Conservation (phyloP, 2,113 vertebrate species). For the Nanorana parkeri region DNA sequence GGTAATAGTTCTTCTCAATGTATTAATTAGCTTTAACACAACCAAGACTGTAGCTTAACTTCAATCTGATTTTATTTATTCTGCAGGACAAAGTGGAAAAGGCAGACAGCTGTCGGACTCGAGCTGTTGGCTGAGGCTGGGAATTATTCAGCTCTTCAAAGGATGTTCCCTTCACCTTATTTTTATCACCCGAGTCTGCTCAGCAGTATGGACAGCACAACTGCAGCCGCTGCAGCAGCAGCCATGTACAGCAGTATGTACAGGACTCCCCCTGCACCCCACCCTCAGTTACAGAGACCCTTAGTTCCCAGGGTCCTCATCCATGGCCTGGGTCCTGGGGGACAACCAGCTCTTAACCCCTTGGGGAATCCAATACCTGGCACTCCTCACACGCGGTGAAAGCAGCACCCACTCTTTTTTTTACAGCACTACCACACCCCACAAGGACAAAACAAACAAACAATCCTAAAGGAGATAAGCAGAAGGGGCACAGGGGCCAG, state of each 20-base stretch:
- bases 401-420: neutral
- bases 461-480: constrained; percentile 62
- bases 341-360: constrained; percentile 92
- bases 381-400: constrained; percentile 89
- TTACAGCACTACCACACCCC: constrained; percentile 61
- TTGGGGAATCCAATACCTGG: constrained; percentile 87
- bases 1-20: neutral
- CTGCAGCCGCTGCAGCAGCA: constrained; percentile 92
- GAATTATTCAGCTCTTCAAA: constrained; percentile 95
- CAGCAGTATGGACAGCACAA: constrained; percentile 93
- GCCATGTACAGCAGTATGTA: constrained; percentile 99
- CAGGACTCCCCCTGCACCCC: constrained; percentile 93
- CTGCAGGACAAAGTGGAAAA: constrained; percentile 93
- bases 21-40: neutral
- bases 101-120: constrained; percentile 93
- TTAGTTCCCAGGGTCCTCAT: constrained; percentile 96
- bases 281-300: constrained; percentile 92
- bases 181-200: constrained; percentile 96
- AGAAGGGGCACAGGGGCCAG: constrained; percentile 24
- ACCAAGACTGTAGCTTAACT: neutral
- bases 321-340: constrained; percentile 93
- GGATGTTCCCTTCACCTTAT: constrained; percentile 97
- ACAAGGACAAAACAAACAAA: constrained; percentile 60
- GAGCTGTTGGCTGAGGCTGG: constrained; percentile 95
- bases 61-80: constrained; percentile 50